Evolutionary conservation across 2,113 vertebrate species (phyloP).

Genomic region (human): DNA sequence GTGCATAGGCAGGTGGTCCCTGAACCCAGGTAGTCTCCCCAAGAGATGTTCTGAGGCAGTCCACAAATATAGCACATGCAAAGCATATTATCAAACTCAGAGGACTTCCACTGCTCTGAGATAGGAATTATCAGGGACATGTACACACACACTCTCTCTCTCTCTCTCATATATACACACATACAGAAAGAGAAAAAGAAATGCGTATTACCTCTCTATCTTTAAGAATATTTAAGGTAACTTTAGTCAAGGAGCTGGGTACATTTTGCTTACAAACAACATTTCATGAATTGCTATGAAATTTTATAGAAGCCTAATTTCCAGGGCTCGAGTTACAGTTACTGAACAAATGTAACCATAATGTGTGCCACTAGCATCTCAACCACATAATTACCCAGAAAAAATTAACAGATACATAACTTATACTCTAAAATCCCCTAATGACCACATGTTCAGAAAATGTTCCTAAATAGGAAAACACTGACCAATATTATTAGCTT

Average conservation of each 20-base stretch:
- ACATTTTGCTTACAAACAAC: neutral
- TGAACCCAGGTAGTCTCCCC: conserved; percentile 9
- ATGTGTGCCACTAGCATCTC: neutral
- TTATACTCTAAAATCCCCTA: neutral
- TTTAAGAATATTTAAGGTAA: neutral
- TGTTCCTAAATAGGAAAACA: neutral
- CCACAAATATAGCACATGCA: neutral
- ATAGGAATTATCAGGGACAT: neutral
- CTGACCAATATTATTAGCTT: neutral
- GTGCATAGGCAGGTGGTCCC: neutral
- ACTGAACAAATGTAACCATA: neutral
- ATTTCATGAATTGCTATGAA: neutral
- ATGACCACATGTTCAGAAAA: neutral
- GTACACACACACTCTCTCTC: neutral
- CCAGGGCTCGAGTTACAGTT: neutral
- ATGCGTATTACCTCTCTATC: neutral
- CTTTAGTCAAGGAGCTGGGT: neutral
- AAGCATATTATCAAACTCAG: neutral
- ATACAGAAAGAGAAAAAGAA: neutral
- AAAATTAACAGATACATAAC: neutral
- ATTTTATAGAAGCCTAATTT: neutral
- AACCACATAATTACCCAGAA: neutral
- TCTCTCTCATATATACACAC: neutral
- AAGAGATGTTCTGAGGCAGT: neutral
- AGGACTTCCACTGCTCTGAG: neutral